Evolutionary conservation across 2,113 vertebrate species (phyloP), one percentile per base, ranked within the genome.

Genomic region (Podiceps cristatus): DNA sequence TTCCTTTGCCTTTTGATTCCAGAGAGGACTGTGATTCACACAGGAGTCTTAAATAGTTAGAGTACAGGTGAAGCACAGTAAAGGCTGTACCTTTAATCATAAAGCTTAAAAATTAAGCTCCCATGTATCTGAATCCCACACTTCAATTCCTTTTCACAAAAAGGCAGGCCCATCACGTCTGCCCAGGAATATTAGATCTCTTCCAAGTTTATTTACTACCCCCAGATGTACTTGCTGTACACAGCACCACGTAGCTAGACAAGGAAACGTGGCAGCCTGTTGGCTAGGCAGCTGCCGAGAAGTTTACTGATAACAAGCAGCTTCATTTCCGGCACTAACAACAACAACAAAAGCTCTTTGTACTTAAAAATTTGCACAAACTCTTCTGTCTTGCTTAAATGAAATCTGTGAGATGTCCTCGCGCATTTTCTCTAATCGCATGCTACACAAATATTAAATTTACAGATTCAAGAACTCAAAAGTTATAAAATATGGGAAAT

Each of bases 241-340:
- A 13, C n/a, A 76, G 35, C 69, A 63, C 27, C 1, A 0, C 7
- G 58, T 18, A 84, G 85, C 50, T 76, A 79, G 90, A 25, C 69
- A 37, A 56, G 77, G 64, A 88, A 76, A 75, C 0, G 4, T 29
- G 66, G 77, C 63, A 90, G 73, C 33, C 63, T 60, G 13, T 76
- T 86, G 86, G 81, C 71, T n/a, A 9, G 64, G 76, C 58, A 76
- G 94, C 83, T 69, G 64, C 89, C 78, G 90, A 86, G 60, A 60
- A 66, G 22, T 82, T 73, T 42, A 7, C 84, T 90, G 90, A 92
- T 92, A 96, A 91, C 79, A 67, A 89, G 84, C 52, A 81, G 76
- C 80, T 96, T 96, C 86, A 97, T 96, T 96, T 95, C 96, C 81
- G 15, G 40, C 74, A 20, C 56, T 42, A 86, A 75, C 76, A 88